Conservation (phyloP, 1,140 invertebrate genomes). For the Melipona quadrifasciata region DNA sequence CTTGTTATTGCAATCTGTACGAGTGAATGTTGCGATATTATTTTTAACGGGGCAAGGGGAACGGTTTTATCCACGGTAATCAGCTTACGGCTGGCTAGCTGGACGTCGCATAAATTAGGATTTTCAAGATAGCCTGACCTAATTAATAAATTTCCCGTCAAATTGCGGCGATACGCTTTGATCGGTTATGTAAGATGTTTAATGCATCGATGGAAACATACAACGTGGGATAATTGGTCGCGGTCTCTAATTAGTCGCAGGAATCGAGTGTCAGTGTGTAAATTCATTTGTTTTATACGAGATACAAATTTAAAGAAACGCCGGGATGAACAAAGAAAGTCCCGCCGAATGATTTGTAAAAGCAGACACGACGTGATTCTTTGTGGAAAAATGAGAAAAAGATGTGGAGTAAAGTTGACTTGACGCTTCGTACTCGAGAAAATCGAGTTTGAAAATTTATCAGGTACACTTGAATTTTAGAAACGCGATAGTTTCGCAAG, state of each 20-base stretch:
- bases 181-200: not conserved
- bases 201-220: not conserved
- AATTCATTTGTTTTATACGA: not conserved
- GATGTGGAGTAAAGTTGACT: no score
- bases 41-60: not conserved
- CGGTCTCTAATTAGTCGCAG: not conserved
- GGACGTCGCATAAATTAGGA: slow-evolving; percentile 8
- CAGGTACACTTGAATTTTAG: no score
- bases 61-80: not conserved
- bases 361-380: no score
- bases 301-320: not conserved
- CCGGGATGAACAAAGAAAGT: no score
- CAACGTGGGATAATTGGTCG: not conserved
- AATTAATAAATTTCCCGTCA: slow-evolving; percentile 29
- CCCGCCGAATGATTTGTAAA: no score
- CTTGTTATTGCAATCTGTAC: not conserved
- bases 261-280: not conserved
- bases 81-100: not conserved
- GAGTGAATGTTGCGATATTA: not conserved
- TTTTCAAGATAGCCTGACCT: slow-evolving; percentile 2
- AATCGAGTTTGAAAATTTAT: no score
- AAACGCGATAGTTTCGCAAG: no score
- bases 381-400: no score
- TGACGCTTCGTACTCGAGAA: no score
- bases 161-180: not conserved